These are phyloP conservation scores for Drosophila teissieri DNA, from an alignment of 1,140 invertebrate genomes.

Conservation along the genomic window DNA sequence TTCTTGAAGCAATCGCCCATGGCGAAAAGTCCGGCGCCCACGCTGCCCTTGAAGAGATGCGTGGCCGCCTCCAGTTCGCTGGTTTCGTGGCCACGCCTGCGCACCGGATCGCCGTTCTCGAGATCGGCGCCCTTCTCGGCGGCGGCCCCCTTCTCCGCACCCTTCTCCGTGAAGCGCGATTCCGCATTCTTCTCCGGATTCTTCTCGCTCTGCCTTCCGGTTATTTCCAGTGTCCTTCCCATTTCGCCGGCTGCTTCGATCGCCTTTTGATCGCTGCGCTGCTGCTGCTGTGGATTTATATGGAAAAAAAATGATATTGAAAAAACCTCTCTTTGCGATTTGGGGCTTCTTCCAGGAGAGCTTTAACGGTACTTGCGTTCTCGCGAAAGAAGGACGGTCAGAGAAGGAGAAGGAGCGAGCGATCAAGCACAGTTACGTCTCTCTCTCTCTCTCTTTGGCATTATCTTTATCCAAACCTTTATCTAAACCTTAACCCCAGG, in stretches of 20 bases:
- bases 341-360: not conserved
- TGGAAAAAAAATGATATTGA: slow-evolving; percentile 39
- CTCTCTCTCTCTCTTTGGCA: not conserved
- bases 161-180: not conserved
- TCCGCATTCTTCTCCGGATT: not conserved
- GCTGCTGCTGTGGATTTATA: slow-evolving; percentile 32
- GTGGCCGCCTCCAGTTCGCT: slow-evolving; percentile 89
- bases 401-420: not conserved
- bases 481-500: not conserved
- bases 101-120: slow-evolving; percentile 13
- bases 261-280: slow-evolving; percentile 34
- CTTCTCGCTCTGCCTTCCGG: slow-evolving; percentile 56
- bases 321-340: not conserved
- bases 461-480: not conserved
- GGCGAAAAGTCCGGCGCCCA: slow-evolving; percentile 90
- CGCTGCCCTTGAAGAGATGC: slow-evolving; percentile 87
- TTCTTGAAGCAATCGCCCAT: slow-evolving; percentile 91
- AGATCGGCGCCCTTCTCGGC: slow-evolving; percentile 12
- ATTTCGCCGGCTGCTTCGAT: slow-evolving; percentile 55
- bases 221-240: slow-evolving; percentile 67
- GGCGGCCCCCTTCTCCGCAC: not conserved
- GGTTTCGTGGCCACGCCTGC: slow-evolving; percentile 56
- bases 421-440: not conserved
- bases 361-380: slow-evolving; percentile 14
- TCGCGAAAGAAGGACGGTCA: not conserved